Evolutionary conservation across 2,797 vertebrate species (phyloP).

Genomic region (Esox masquinongy): DNA sequence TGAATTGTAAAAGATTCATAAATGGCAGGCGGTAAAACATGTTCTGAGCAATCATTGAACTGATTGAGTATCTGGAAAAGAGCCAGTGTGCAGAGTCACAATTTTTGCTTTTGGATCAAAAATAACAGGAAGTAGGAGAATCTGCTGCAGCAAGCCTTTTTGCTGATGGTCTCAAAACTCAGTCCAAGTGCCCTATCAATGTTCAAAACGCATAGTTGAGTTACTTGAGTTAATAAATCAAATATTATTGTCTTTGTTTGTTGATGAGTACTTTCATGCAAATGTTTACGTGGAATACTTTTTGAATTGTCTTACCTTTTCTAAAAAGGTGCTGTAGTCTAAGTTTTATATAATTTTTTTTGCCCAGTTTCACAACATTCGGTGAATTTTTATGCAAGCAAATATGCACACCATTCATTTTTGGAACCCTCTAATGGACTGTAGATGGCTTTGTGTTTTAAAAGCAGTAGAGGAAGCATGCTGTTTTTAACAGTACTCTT

Average conservation of each 20-base stretch:
- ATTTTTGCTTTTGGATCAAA: conserved; percentile 23
- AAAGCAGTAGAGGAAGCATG: not conserved
- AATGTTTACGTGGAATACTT: not conserved
- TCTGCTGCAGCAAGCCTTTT: conserved; percentile 5
- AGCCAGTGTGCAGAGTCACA: not conserved
- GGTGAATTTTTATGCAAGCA: not conserved
- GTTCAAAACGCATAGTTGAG: not conserved
- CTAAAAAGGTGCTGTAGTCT: not conserved
- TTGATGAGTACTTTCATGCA: not conserved
- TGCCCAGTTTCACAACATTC: not conserved
- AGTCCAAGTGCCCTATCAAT: not conserved
- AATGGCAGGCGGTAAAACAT: too few relatives aligned
- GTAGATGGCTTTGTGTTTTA: not conserved
- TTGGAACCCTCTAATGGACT: not conserved
- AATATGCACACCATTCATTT: not conserved
- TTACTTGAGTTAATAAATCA: not conserved
- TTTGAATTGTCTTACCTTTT: not conserved
- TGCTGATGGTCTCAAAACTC: not conserved
- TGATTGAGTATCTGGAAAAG: not conserved
- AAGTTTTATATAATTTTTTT: not conserved
- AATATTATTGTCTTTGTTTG: not conserved
- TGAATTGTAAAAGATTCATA: not conserved
- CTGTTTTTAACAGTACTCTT: not conserved
- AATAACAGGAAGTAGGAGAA: conserved; percentile 57
- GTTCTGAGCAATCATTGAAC: not conserved